Evolutionary conservation across 2,113 vertebrate genomes (phyloP).

Genomic region (Melanostigma gelatinosum): DNA sequence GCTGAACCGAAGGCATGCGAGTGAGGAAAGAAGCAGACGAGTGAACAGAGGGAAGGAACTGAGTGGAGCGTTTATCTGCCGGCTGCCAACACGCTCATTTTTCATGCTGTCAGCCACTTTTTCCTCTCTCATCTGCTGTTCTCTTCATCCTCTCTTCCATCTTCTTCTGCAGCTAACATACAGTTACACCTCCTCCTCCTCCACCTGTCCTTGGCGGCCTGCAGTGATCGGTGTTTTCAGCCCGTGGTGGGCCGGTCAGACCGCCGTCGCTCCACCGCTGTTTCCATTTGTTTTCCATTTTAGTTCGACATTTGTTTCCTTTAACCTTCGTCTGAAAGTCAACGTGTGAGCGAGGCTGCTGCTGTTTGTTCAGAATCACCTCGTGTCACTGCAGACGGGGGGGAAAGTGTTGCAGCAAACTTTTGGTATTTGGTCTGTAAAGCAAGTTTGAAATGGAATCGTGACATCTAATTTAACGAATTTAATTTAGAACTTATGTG

Average conservation of each 20-base stretch:
- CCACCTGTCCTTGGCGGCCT: constrained; percentile 45
- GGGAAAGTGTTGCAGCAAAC: neutral
- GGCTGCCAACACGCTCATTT: constrained; percentile 52
- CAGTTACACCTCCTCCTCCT: constrained; percentile 34
- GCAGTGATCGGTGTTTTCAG: constrained; percentile 31
- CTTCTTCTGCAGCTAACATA: constrained; percentile 19
- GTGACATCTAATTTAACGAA: too few species aligned
- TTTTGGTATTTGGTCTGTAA: neutral
- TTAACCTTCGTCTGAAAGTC: constrained; percentile 26
- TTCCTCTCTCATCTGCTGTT: constrained; percentile 18
- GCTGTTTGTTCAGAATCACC: neutral
- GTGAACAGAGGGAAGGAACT: constrained; percentile 1
- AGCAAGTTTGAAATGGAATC: neutral
- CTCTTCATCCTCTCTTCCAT: constrained; percentile 28
- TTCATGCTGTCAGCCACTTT: constrained; percentile 61
- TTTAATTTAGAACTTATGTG: too few species aligned
- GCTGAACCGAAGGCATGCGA: neutral
- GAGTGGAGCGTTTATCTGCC: constrained; percentile 50
- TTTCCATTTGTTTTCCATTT: neutral
- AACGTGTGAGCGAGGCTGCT: neutral
- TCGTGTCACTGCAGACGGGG: neutral
- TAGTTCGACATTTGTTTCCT: neutral
- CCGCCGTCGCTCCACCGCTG: neutral
- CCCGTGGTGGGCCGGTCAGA: neutral
- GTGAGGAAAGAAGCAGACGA: constrained; percentile 7